Conservation (phyloP, 35 echinoderm and acorn worm genomes). For the Ophiothrix spiculata region DNA sequence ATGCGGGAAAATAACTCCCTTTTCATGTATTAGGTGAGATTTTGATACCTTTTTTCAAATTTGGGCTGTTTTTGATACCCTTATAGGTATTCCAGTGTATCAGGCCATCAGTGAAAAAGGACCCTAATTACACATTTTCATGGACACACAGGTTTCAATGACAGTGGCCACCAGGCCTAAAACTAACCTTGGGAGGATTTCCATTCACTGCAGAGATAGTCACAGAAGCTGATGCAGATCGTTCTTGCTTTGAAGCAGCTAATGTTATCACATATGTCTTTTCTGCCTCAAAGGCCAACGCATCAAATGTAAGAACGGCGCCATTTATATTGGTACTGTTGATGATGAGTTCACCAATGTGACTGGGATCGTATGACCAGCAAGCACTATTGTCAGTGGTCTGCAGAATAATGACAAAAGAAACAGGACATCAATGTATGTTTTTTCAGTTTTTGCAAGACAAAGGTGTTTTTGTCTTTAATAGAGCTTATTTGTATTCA, state of each 20-base stretch:
- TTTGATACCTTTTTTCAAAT: too few relatives aligned
- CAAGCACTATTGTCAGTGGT: constrained; percentile 76
- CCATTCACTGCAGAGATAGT: constrained; percentile 72
- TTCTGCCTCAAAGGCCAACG: constrained; percentile 69
- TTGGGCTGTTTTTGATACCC: too few relatives aligned
- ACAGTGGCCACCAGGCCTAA: neutral
- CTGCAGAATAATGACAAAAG: constrained; percentile 29
- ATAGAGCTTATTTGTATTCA: too few relatives aligned
- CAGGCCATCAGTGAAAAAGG: too few relatives aligned
- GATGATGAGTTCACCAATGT: constrained; percentile 50
- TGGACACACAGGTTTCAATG: neutral
- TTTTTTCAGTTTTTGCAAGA: too few relatives aligned
- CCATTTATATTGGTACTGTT: constrained; percentile 35
- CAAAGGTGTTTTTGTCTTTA: too few relatives aligned
- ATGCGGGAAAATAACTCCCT: too few relatives aligned
- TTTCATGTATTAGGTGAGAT: too few relatives aligned
- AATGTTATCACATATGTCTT: constrained; percentile 72
- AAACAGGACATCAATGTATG: neutral
- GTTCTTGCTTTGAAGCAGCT: constrained; percentile 40
- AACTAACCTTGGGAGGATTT: constrained; percentile 79
- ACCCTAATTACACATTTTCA: too few relatives aligned
- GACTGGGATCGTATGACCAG: constrained; percentile 69
- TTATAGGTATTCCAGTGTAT: neutral
- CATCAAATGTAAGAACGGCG: constrained; percentile 53
- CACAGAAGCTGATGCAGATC: constrained; percentile 50